phyloP scores from a whole-genome alignment of 2,113 vertebrate species.

The Pomatorhinus ruficollis region DNA sequence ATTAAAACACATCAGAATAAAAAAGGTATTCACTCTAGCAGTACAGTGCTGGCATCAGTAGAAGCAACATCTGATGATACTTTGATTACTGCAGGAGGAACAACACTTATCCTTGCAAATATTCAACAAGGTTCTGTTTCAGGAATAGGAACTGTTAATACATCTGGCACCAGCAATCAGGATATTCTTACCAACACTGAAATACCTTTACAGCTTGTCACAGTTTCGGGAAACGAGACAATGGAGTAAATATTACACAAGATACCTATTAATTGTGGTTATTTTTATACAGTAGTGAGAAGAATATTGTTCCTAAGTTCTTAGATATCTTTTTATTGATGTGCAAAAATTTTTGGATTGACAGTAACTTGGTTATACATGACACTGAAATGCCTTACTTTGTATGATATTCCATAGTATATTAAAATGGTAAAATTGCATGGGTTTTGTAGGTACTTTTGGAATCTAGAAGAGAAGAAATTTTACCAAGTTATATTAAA shows the following conservation, averaged over 20 bases:
- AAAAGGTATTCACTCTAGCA: constrained; percentile 93
- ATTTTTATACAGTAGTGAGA: constrained; percentile 90
- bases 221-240: constrained; percentile 94
- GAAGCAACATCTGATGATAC: constrained; percentile 92
- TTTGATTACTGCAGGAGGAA: constrained; percentile 94
- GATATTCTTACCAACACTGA: constrained; percentile 96
- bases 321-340: constrained; percentile 93
- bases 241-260: constrained; percentile 93
- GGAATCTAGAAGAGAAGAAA: constrained; percentile 87
- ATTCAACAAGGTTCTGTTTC: constrained; percentile 94
- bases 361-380: constrained; percentile 94
- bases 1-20: constrained; percentile 99
- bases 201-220: constrained; percentile 98
- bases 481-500: constrained; percentile 88
- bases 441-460: constrained; percentile 93
- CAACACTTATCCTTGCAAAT: constrained; percentile 99
- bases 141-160: constrained; percentile 89
- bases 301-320: constrained; percentile 89
- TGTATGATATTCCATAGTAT: constrained; percentile 97
- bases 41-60: constrained; percentile 89
- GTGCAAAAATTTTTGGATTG: constrained; percentile 90
- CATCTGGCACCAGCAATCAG: constrained; percentile 88
- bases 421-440: constrained; percentile 93
- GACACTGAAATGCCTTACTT: constrained; percentile 99
- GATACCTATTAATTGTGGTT: constrained; percentile 89